Evolutionary conservation across 2,888 invertebrate genomes (phyloP), one percentile per base, ranked within the genome.

Genomic region (Tetranychus piercei): DNA sequence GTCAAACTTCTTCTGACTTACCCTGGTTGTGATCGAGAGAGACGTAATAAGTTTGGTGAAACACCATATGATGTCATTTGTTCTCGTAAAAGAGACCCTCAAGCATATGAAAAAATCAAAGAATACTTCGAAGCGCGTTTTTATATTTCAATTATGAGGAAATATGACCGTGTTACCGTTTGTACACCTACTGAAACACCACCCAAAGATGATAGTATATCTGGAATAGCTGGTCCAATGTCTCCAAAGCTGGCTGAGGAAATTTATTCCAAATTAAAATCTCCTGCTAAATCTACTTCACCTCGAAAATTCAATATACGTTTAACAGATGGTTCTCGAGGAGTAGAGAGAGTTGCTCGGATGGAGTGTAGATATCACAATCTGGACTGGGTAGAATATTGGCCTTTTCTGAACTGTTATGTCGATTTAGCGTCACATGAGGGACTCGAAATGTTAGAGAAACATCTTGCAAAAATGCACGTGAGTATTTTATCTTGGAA

Each of bases 141-240:
- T 85, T 94, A 91, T 84, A 91, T 95, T 80, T 94, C 94, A 22
- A 90, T 95, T 22, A 71, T 23, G 43, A 55, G 74, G n/a, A 44
- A 74, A 65, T 73, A 73, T 67, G 69, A 73, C 20, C 22, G 67
- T 34, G 73, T 66, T 34, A 44, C n/a, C 18, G 55, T 76, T 5
- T 64, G 72, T 15, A 22, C 45, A 73, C 75, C 76, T 18, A 6
- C 18, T 64, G 69, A 71, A 9, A 64, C 45, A 65, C 67, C 77
- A 6, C 72, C 75, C 66, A 69, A 75, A 15, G 64, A 76, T 8
- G 73, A 75, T 71, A 80, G 79, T 74, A 20, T 74, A n/a, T 80
- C 81, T 34, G 94, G 94, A 0, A 89, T 89, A 83, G 94, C 94
- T 9, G 95, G 95, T 0, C 95, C 95, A 22, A 94, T 94, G 93